A percentile compares a stretch with the other conserved stretches of the same genome.
phyloP scores from a whole-genome alignment of 1,140 invertebrate species.

The Tribolium madens region DNA sequence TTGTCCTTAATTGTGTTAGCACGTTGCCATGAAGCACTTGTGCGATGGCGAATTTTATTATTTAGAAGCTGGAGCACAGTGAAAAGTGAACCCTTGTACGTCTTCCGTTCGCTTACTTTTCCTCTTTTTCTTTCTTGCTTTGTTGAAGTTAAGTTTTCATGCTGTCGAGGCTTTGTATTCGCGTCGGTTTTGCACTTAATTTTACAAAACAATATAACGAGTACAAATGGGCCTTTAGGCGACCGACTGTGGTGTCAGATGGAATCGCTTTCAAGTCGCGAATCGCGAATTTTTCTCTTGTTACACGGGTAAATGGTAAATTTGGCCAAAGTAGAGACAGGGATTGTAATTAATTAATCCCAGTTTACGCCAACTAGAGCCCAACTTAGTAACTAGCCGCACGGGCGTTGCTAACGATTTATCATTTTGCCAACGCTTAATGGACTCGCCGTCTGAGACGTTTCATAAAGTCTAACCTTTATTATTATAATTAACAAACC shows the following conservation, averaged over 20 bases:
- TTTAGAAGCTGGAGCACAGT: constrained; percentile 24
- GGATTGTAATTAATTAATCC: constrained; percentile 26
- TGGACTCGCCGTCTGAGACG: constrained; percentile 11
- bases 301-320: neutral
- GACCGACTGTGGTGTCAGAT: neutral
- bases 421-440: constrained; percentile 29
- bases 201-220: constrained; percentile 45
- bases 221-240: constrained; percentile 36
- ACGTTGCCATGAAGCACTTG: constrained; percentile 34
- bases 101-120: constrained; percentile 23
- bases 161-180: constrained; percentile 23
- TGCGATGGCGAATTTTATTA: constrained; percentile 32
- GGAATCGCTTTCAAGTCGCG: neutral
- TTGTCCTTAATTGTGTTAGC: constrained; percentile 26
- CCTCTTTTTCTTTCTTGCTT: constrained; percentile 11
- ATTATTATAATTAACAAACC: constrained; percentile 6
- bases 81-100: constrained; percentile 36
- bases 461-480: constrained; percentile 17
- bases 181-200: too few relatives aligned
- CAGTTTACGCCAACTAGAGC: constrained; percentile 12
- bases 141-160: constrained; percentile 33
- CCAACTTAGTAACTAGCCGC: constrained; percentile 30
- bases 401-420: constrained; percentile 13
- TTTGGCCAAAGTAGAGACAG: neutral
- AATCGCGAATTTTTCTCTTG: neutral